Evolutionary conservation across 2,113 vertebrate species (phyloP).

Genomic region (Solea solea): DNA sequence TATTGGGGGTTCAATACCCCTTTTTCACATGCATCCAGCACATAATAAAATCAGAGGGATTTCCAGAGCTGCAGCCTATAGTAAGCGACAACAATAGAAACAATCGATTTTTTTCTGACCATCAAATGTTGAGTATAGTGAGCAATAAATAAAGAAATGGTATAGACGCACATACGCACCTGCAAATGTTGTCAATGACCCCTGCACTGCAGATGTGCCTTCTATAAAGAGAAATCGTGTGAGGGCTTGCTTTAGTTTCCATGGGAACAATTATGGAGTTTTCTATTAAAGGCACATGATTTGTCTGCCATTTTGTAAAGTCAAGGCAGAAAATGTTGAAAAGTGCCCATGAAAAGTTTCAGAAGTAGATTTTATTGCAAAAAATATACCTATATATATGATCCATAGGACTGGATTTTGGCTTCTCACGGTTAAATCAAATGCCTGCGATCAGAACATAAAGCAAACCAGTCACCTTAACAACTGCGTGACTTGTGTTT

Average conservation of each 20-base stretch:
- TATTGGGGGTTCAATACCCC: too few relatives aligned
- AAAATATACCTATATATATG: too few relatives aligned
- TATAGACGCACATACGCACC: not conserved
- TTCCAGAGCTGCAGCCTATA: conserved; percentile 19
- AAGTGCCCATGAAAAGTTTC: too few relatives aligned
- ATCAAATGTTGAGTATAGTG: conserved; percentile 40
- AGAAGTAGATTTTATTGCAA: too few relatives aligned
- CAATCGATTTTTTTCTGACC: conserved; percentile 32
- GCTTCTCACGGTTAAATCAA: too few relatives aligned
- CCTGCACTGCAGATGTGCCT: conserved; percentile 3
- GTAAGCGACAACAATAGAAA: conserved; percentile 25
- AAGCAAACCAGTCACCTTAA: too few relatives aligned
- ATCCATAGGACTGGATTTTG: too few relatives aligned
- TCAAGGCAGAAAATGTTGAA: too few relatives aligned
- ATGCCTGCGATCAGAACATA: too few relatives aligned
- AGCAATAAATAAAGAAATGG: conserved; percentile 25
- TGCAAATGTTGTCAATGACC: not conserved
- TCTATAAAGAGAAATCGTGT: not conserved
- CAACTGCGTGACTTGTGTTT: too few relatives aligned
- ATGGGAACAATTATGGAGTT: conserved; percentile 46
- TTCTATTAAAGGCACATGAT: conserved; percentile 10
- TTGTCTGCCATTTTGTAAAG: conserved; percentile 1
- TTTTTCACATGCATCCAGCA: not conserved
- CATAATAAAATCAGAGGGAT: conserved; percentile 24
- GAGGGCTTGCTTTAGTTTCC: conserved; percentile 44